phyloP scores from a whole-genome alignment of 2,113 vertebrate species.

The Blennius ocellaris region DNA sequence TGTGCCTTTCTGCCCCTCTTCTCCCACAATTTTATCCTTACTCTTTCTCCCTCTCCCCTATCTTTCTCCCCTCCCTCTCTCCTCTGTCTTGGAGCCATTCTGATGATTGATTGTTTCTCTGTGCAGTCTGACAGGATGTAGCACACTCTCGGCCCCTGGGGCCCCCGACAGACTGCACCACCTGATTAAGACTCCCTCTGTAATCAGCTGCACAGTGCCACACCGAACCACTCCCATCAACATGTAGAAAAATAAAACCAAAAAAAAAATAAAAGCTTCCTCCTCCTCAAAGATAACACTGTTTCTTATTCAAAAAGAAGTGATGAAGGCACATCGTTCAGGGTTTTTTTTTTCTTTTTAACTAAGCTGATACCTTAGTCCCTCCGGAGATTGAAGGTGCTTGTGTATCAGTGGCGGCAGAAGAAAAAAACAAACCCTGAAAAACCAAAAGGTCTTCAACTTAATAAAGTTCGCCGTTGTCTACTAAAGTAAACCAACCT shows the following conservation, averaged over 20 bases:
- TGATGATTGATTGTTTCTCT: conserved; percentile 98
- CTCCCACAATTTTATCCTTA: conserved; percentile 32
- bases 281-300: conserved; percentile 79
- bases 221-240: conserved; percentile 74
- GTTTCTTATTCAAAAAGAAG: conserved; percentile 60
- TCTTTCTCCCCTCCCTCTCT: conserved; percentile 59
- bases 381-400: conserved; percentile 75
- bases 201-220: conserved; percentile 88
- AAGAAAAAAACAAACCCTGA: conserved; percentile 66
- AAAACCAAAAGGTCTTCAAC: conserved; percentile 72
- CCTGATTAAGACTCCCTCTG: conserved; percentile 91
- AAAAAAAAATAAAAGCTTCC: conserved; percentile 65
- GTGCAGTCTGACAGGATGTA: conserved; percentile 90
- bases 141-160: conserved; percentile 91
- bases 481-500: conserved; percentile 79
- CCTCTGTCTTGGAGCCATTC: conserved; percentile 78
- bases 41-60: conserved; percentile 62
- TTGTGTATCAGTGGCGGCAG: conserved; percentile 79
- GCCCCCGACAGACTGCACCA: conserved; percentile 87
- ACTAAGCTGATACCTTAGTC: conserved; percentile 71
- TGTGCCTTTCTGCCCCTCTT: conserved; percentile 2
- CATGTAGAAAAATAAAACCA: conserved; percentile 66
- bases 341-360: conserved; percentile 32
- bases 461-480: conserved; percentile 82
- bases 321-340: conserved; percentile 50